Percentiles rank a stretch among this genome's conserved stretches.
phyloP scores from a whole-genome alignment of 1,140 invertebrate genomes.

The Whitmania pigra region DNA sequence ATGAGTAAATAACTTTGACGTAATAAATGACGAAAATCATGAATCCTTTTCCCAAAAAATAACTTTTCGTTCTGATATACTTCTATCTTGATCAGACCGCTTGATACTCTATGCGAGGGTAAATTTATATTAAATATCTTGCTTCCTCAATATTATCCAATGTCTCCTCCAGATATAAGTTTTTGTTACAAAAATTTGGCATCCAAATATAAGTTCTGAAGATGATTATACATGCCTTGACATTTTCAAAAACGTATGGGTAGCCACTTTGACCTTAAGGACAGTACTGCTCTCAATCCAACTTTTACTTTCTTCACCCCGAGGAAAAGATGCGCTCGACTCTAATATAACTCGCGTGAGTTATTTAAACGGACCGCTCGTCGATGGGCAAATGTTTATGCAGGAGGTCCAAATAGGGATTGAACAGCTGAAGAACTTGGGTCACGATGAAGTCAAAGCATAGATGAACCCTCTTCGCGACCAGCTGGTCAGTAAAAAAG shows the following conservation, averaged over 20 bases:
- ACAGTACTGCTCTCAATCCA: conserved; percentile 86
- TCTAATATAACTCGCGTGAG: conserved; percentile 75
- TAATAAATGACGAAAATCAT: too few species aligned
- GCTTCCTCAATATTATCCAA: conserved; percentile 96
- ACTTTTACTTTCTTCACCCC: conserved; percentile 74
- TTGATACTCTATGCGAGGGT: conserved; percentile 90
- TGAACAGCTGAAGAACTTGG: too few species aligned
- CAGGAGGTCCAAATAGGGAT: conserved; percentile 44
- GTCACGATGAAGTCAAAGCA: too few species aligned
- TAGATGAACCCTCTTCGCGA: too few species aligned
- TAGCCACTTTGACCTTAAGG: conserved; percentile 91
- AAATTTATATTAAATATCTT: conserved; percentile 86
- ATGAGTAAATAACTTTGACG: too few species aligned
- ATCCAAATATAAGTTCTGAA: conserved; percentile 97
- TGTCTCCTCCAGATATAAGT: conserved; percentile 86
- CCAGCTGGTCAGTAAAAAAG: too few species aligned
- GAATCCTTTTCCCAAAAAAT: too few species aligned
- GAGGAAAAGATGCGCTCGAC: conserved; percentile 79
- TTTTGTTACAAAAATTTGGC: conserved; percentile 97
- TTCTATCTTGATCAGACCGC: too few species aligned
- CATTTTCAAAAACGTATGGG: conserved; percentile 99
- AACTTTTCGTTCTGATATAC: too few species aligned
- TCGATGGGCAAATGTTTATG: conserved; percentile 93
- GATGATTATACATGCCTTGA: conserved; percentile 98
- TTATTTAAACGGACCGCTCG: conserved; percentile 76